phyloP scores from a whole-genome alignment of 2,888 invertebrate genomes.

The Agriopis aurantiaria region DNA sequence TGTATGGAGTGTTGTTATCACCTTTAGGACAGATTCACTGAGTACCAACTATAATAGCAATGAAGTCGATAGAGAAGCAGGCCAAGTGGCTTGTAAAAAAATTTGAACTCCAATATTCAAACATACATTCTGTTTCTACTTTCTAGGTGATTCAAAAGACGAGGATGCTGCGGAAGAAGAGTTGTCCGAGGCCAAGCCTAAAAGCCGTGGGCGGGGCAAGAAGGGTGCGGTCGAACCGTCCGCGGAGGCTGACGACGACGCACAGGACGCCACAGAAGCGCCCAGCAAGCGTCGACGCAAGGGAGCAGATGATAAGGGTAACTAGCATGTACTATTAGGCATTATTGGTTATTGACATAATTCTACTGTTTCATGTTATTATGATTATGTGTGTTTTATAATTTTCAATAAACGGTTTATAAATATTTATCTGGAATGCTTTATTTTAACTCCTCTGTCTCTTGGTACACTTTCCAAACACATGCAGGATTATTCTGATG shows the following conservation, averaged over 20 bases:
- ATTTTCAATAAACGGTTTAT: conserved; percentile 77
- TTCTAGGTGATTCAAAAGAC: conserved; percentile 62
- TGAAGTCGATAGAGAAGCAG: too few relatives aligned
- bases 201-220: conserved; percentile 71
- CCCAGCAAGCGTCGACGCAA: conserved; percentile 75
- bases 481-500: conserved; percentile 3
- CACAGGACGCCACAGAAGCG: conserved; percentile 67
- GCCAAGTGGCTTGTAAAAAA: too few relatives aligned
- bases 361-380: conserved; percentile 66
- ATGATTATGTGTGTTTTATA: conserved; percentile 73
- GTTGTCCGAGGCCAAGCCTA: conserved; percentile 66
- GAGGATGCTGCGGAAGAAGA: conserved; percentile 66
- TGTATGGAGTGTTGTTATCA: too few relatives aligned
- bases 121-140: not conserved
- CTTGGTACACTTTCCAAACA: conserved; percentile 33
- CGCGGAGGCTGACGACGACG: conserved; percentile 57
- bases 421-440: conserved; percentile 71
- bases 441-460: conserved; percentile 60
- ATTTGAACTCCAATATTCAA: not conserved
- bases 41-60: too few relatives aligned
- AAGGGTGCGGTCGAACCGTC: conserved; percentile 62
- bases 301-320: conserved; percentile 79
- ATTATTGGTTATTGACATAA: conserved; percentile 54
- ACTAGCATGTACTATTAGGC: conserved; percentile 69
- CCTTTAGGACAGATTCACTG: too few relatives aligned